Percentiles rank a stretch among this genome's conserved stretches.
phyloP scores from a whole-genome alignment of 2,888 invertebrate genomes.

The Crocallis elinguaria region DNA sequence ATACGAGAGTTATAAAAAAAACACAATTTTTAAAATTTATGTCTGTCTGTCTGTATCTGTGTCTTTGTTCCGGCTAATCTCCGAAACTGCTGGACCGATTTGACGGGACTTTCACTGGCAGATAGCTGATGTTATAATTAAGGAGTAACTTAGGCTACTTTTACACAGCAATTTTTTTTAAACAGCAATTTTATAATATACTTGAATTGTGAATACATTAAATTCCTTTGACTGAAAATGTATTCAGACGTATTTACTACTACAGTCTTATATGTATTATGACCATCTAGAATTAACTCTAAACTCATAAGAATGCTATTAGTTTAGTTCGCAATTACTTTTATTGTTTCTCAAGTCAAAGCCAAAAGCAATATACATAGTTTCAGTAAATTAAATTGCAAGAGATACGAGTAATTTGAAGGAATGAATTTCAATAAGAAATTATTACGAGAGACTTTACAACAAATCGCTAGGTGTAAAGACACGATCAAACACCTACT shows the following conservation, averaged over 20 bases:
- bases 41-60: too few relatives aligned
- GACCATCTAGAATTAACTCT: background rate
- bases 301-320: conserved; percentile 13
- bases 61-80: too few relatives aligned
- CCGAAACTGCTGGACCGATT: too few relatives aligned
- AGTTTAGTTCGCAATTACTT: conserved; percentile 20
- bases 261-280: background rate
- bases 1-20: too few relatives aligned
- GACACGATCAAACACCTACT: background rate
- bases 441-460: background rate
- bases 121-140: too few relatives aligned
- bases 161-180: too few relatives aligned
- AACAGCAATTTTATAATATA: too few relatives aligned
- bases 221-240: background rate
- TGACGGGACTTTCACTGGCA: too few relatives aligned
- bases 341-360: conserved; percentile 14
- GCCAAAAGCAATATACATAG: background rate
- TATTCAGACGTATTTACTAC: conserved; percentile 2
- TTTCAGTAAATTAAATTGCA: conserved; percentile 14
- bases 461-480: background rate
- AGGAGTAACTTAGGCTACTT: too few relatives aligned
- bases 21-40: too few relatives aligned
- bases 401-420: conserved; percentile 7
- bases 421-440: background rate
- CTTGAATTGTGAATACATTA: background rate